These are phyloP conservation scores for Smithornis capensis DNA, from an alignment of 2,113 vertebrate genomes.

Conservation along the genomic window DNA sequence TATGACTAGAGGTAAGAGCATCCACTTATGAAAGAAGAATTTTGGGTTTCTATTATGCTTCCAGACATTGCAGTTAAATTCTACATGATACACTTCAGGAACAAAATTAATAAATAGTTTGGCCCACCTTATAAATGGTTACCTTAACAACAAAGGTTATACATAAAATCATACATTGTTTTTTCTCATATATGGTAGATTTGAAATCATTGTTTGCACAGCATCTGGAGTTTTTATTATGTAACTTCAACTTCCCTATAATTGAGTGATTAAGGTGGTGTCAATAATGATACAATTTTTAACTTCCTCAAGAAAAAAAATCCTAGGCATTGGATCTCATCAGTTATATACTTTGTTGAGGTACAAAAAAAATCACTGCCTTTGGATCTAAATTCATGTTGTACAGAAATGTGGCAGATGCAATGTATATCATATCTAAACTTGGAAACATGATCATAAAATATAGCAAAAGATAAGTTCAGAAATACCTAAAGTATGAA, in stretches of 20 bases:
- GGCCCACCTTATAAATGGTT: neutral
- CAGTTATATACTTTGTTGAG: neutral
- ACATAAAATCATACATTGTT: neutral
- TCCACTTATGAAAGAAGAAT: neutral
- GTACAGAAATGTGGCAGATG: neutral
- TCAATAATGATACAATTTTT: neutral
- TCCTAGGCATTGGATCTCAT: neutral
- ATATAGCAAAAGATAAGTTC: neutral
- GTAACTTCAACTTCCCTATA: neutral
- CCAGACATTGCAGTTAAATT: neutral
- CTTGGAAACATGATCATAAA: neutral
- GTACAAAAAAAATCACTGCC: neutral
- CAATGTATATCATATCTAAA: neutral
- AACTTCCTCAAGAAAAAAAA: neutral
- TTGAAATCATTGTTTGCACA: neutral
- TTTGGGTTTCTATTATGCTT: neutral
- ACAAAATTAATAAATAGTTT: neutral
- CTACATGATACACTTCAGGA: neutral
- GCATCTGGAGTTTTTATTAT: neutral
- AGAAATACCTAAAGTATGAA: neutral
- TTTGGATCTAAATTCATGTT: neutral
- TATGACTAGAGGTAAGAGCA: neutral
- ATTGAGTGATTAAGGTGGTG: neutral
- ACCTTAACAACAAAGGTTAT: neutral
- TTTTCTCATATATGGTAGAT: neutral